A percentile compares a stretch with the other conserved stretches of the same genome.
Evolutionary conservation across 2,113 vertebrate genomes (phyloP).

Genomic region (Pluvianellus socialis): DNA sequence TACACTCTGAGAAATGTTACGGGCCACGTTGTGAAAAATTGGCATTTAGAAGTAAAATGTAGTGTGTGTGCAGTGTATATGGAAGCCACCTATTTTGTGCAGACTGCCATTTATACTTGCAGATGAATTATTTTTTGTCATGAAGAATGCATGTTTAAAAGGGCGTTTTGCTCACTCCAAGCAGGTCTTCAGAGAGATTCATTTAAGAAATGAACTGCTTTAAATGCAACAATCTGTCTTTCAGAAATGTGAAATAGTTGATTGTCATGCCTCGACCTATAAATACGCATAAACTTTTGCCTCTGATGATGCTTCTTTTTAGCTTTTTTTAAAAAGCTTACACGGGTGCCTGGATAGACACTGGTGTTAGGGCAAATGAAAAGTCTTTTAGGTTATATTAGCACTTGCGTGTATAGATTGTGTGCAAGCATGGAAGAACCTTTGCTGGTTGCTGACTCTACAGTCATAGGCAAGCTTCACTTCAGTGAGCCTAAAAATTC

Average conservation of each 20-base stretch:
- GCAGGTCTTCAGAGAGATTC: neutral
- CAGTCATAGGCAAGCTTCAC: neutral
- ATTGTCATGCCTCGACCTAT: neutral
- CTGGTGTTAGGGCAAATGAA: neutral
- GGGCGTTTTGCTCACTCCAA: neutral
- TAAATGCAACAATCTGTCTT: neutral
- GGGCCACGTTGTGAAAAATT: neutral
- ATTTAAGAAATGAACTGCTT: neutral
- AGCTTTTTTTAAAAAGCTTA: neutral
- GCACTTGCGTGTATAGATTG: neutral
- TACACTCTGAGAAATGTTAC: neutral
- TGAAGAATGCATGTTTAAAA: neutral
- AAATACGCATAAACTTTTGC: neutral
- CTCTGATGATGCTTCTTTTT: neutral
- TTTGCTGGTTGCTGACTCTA: neutral
- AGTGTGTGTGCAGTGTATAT: neutral
- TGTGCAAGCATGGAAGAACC: neutral
- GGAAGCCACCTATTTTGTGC: neutral
- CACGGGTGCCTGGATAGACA: neutral
- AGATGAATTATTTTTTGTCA: neutral
- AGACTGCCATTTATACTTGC: neutral
- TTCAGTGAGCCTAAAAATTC: neutral
- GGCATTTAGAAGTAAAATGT: neutral
- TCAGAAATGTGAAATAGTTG: neutral
- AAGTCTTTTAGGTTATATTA: neutral